A percentile compares a stretch with the other conserved stretches of the same genome.
Evolutionary conservation across 2,113 vertebrate genomes (phyloP).

Genomic region (Labeo rohita): DNA sequence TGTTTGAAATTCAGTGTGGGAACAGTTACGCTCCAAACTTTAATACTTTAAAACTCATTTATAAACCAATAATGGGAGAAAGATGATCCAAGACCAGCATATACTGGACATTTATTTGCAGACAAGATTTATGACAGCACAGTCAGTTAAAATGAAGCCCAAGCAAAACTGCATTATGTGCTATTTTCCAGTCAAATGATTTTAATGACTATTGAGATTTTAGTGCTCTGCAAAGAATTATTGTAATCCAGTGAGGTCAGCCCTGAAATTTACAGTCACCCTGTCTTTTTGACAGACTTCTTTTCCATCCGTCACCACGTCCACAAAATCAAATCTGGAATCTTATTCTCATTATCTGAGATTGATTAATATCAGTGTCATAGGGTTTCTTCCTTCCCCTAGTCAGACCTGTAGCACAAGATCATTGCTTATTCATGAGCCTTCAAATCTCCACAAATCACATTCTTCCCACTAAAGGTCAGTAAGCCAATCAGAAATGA

Average conservation of each 20-base stretch:
- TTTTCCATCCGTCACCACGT: not conserved
- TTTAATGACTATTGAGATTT: slow-evolving; percentile 14
- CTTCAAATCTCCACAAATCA: slow-evolving; percentile 39
- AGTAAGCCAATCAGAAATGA: slow-evolving; percentile 40
- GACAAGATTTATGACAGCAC: not conserved
- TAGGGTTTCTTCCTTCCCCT: slow-evolving; percentile 3
- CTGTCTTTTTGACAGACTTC: slow-evolving; percentile 22
- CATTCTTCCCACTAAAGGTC: slow-evolving; percentile 40
- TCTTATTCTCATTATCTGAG: not conserved
- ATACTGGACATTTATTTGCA: slow-evolving; percentile 3
- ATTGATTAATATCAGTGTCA: slow-evolving; percentile 37
- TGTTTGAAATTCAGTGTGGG: not conserved
- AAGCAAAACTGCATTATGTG: not conserved
- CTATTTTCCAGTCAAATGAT: slow-evolving; percentile 20
- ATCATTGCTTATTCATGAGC: slow-evolving; percentile 55
- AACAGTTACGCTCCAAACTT: not conserved
- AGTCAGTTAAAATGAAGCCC: not conserved
- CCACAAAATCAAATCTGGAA: slow-evolving; percentile 27
- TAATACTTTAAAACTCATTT: not conserved
- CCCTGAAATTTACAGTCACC: slow-evolving; percentile 28
- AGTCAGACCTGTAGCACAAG: slow-evolving; percentile 26
- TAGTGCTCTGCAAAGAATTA: slow-evolving; percentile 7
- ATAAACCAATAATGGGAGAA: not conserved
- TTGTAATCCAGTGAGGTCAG: slow-evolving; percentile 29
- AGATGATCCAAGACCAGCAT: not conserved